Evolutionary conservation across 2,113 vertebrate genomes (phyloP), one percentile per base, ranked within the genome.

Genomic region (Hipposideros armiger): DNA sequence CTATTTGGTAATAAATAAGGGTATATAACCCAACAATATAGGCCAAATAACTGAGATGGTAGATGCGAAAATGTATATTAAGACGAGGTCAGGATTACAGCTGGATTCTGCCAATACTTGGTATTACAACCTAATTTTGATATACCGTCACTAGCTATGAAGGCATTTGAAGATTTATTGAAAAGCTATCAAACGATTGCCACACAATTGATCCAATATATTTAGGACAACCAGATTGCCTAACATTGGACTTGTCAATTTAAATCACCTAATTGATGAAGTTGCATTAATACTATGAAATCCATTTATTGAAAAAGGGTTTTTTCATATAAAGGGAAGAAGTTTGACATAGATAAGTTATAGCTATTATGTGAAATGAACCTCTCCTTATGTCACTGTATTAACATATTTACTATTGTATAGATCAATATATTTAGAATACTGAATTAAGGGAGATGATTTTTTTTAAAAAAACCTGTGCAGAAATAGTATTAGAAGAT

Each of bases 231-330:
- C 6, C 26, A 76, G 62, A 77, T 45, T 64, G 77, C 42, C 72
- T 40, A 87, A 42, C 2, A 32, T 91, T 28, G 67, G 64, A 72
- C 62, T 62, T 70, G 69, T 84, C 32, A 58, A 10, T 28, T 69
- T 45, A 11, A 76, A 42, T 81, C 40, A 76, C 40, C 42, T 47
- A 89, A 52, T 3, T 28, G 87, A 86, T 52, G 5, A 90, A 86
- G 7, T 45, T 95, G 10, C 20, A 62, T 40, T 96, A 76, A 82
- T 70, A 66, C 10, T 80, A 47, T 42, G 69, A 92, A 94, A 77
- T 60, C 3, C 11, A 67, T 78, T 96, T 69, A 54, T 16, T 73
- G 60, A 83, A 40, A 2, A 83, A 60, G 62, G 9, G 1, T 52
- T 72, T 72, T 22, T 60, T 28, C 70, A 78, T 40, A 19, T 78